phyloP scores from a whole-genome alignment of 2,113 vertebrate species.

The Tachuris rubrigastra region DNA sequence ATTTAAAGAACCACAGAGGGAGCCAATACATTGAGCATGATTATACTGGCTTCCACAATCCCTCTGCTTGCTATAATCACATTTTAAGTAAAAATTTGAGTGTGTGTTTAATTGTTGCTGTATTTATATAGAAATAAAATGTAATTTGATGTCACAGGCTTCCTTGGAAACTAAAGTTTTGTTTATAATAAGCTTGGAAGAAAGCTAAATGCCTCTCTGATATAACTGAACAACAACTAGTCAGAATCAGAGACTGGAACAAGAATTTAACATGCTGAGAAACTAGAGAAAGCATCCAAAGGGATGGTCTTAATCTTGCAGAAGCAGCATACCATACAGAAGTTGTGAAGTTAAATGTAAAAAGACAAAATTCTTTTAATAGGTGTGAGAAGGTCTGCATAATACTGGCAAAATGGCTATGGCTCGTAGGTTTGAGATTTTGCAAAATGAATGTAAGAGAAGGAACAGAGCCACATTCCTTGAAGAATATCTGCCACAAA shows the following conservation, averaged over 20 bases:
- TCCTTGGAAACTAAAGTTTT: not conserved
- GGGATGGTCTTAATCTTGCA: not conserved
- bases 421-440: not conserved
- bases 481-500: not conserved
- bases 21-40: not conserved
- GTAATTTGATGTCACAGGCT: not conserved
- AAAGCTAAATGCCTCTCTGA: not conserved
- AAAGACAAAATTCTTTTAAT: not conserved
- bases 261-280: not conserved
- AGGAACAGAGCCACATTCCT: not conserved
- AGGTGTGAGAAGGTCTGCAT: not conserved
- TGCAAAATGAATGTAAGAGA: not conserved
- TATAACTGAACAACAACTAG: not conserved
- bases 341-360: not conserved
- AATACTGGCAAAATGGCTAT: not conserved
- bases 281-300: not conserved
- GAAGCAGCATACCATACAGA: not conserved
- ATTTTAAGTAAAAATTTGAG: not conserved
- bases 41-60: not conserved
- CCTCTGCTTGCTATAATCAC: not conserved
- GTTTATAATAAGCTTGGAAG: not conserved
- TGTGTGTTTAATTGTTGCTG: not conserved
- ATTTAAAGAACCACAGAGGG: not conserved
- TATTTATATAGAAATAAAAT: not conserved
- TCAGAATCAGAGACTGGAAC: not conserved